Percentiles rank a stretch among this genome's conserved stretches.
phyloP scores from a whole-genome alignment of 2,113 vertebrate genomes.

The Aythya baeri region DNA sequence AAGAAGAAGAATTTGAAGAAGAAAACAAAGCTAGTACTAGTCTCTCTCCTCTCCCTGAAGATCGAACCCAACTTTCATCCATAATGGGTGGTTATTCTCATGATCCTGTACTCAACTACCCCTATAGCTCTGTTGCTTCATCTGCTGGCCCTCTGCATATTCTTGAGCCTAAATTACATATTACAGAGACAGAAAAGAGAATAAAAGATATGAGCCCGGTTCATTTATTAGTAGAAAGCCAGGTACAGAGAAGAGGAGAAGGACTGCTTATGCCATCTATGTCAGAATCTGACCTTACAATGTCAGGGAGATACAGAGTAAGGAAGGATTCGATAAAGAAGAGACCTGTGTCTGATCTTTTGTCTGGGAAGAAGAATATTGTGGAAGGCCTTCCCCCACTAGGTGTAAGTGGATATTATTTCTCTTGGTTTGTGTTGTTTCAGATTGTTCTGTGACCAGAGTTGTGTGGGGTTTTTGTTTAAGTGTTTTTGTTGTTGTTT shows the following conservation, averaged over 20 bases:
- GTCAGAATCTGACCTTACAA: slow-evolving; percentile 92
- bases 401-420: slow-evolving; percentile 82
- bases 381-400: slow-evolving; percentile 91
- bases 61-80: slow-evolving; percentile 63
- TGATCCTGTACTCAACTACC: slow-evolving; percentile 80
- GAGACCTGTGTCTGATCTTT: slow-evolving; percentile 89
- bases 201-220: slow-evolving; percentile 45
- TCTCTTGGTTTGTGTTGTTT: neutral
- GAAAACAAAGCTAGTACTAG: slow-evolving; percentile 74
- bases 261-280: slow-evolving; percentile 86
- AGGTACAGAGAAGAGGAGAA: slow-evolving; percentile 72
- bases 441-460: neutral
- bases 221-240: slow-evolving; percentile 71
- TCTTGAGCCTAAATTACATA: slow-evolving; percentile 83
- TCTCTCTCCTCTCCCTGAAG: slow-evolving; percentile 73
- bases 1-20: slow-evolving; percentile 91
- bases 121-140: slow-evolving; percentile 75
- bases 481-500: neutral
- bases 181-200: slow-evolving; percentile 80
- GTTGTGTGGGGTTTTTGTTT: neutral
- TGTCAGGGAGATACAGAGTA: slow-evolving; percentile 80
- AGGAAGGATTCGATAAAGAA: slow-evolving; percentile 88
- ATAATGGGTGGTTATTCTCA: slow-evolving; percentile 72
- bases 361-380: slow-evolving; percentile 85
- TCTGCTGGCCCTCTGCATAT: slow-evolving; percentile 76